Base-by-base conservation (phyloP, 2,888 invertebrate genomes). In the Lasioglossum leucozonium region DNA sequence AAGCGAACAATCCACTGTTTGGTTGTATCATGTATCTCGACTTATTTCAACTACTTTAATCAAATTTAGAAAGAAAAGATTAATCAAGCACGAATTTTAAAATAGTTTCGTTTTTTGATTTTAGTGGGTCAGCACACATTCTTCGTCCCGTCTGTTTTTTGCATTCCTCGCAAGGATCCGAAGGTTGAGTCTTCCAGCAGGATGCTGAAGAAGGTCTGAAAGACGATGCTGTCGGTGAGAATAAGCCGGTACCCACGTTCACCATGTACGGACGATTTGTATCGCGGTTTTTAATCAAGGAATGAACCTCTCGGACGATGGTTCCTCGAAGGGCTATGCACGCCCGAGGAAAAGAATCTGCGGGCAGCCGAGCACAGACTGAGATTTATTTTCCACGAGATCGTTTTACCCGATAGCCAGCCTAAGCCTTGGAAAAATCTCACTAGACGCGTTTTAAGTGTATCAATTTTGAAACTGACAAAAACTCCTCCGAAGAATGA, bases 211-310 rank as follows among this genome's bases (percentile, higher is more conserved):
- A 42, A 77, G 74, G 40, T 26, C 72, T 75, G 84, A 81, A 75
- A 72, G 84, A 84, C 77, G 40, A 67, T 40, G 74, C 65, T 75
- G 85, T 81, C 85, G 72, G 77, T 77, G 80, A 72, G 84, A 85
- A 85, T 85, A 85, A 84, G 80, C 80, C 67, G 65, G 75, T 71
- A 84, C 77, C 77, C 74, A 84, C 80, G 85, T 84, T 74, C 84
- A 65, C 77, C 77, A 65, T 85, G 85, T 79, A 81, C 81, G 78
- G 84, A 78, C 85, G 81, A 81, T 86, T 84, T 84, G 86, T 86
- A 86, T 86, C 86, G 73, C 69, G 81, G 78, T 81, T 81, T 86
- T 86, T 86, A 84, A 86, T 86, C 86, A 86, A 81, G 77, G 72
- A 55, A 79, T 13, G 77, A 80, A 81, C 58, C 76, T 69, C 77